Base-by-base conservation (phyloP, 2,113 vertebrate species). In the Tauraco erythrolophus region DNA sequence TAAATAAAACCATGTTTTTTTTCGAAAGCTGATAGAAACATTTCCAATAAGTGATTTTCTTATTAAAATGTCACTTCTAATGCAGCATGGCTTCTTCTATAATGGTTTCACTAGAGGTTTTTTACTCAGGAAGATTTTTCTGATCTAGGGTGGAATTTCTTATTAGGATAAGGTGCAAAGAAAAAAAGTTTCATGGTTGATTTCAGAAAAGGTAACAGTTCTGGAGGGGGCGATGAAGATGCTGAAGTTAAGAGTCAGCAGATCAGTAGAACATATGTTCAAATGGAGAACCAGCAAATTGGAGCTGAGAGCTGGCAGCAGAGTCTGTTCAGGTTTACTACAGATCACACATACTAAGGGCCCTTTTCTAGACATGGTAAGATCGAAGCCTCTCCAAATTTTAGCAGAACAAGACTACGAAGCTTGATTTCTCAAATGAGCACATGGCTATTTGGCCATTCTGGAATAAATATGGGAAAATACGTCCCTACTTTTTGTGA, bases 181-280 rank as follows among this genome's bases (percentile, higher is more conserved):
- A 16, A 65, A 56, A 9, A 4, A 9, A 43, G 3, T 19, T 76
- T 12, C 22, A 21, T 4, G 8, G 27, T 0, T 58, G 17, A 16
- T 69, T 78, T 88, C 33, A 65, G 23, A 51, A 82, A 60, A 46
- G 1, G 24, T 4, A 46, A 10, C 6, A 0, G 8, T 51, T 88
- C 57, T 53, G 33, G 17, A 58, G 14, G 30, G 16, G 21, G 35
- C 0, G 2, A n/a, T n/a, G 35, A 35, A 87, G 23, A 37, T 45
- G 37, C 19, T 77, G 28, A 69, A 45, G 48, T 68, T 31, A 19
- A 25, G 23, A 53, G 24, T 11, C 6, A 68, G 33, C 19, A n/a
- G 23, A 57, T 51, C 18, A 24, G 5, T 28, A 56, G 11, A 61
- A 27, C 18, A 50, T 60, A 65, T 31, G 17, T 18, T 37, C 31